Conservation (phyloP, 2,113 vertebrate species). For the Rhinopithecus roxellana region DNA sequence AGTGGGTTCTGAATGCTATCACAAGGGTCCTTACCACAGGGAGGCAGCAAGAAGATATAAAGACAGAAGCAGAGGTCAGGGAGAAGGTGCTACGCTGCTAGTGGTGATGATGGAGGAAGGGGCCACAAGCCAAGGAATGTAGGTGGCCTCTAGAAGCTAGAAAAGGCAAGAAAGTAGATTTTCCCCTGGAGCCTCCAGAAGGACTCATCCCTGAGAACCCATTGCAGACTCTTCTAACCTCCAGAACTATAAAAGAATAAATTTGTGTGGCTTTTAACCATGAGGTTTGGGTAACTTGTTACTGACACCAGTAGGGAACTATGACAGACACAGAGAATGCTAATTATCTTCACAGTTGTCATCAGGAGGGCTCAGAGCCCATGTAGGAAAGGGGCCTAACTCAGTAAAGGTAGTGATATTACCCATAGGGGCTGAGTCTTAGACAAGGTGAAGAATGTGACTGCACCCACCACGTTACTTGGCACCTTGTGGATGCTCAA, state of each 20-base stretch:
- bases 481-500: neutral
- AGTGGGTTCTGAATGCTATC: neutral
- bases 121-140: neutral
- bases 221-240: neutral
- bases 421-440: neutral
- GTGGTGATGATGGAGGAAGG: neutral
- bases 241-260: neutral
- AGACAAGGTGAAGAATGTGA: accelerated
- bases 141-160: neutral
- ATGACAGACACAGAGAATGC: neutral
- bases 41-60: neutral
- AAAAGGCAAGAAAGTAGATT: neutral
- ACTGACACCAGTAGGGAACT: neutral
- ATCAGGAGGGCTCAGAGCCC: neutral
- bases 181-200: neutral
- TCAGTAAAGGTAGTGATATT: accelerated
- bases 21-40: neutral
- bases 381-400: neutral
- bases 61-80: neutral
- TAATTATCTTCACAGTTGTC: neutral
- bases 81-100: too few relatives aligned
- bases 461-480: accelerated
- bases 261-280: neutral
- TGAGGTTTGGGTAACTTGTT: neutral
- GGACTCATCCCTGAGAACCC: neutral